phyloP scores from a whole-genome alignment of 2,113 vertebrate genomes.

The Cyprinus carpio region DNA sequence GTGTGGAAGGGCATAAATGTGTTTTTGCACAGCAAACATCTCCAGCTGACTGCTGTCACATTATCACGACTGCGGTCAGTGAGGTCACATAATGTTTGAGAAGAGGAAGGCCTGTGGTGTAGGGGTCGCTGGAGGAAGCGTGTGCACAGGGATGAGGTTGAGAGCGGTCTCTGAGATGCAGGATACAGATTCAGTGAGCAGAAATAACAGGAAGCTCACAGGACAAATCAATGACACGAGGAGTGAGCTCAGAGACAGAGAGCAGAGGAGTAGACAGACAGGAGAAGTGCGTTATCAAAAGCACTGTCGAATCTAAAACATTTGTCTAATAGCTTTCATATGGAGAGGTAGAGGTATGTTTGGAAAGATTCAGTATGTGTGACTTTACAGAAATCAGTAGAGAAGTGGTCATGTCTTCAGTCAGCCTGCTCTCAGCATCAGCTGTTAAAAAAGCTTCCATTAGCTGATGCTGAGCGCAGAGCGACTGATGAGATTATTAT shows the following conservation, averaged over 20 bases:
- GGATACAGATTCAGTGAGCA: slow-evolving; percentile 21
- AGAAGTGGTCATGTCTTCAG: neutral
- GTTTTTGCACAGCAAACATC: neutral
- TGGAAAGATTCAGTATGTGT: neutral
- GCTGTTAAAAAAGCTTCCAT: neutral
- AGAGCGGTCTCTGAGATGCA: slow-evolving; percentile 40
- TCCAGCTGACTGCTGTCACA: neutral
- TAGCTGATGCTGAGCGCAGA: neutral
- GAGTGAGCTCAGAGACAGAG: neutral
- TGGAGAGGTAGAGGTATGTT: neutral
- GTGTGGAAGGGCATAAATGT: neutral
- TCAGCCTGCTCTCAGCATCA: neutral
- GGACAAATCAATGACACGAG: slow-evolving; percentile 25
- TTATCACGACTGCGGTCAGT: neutral
- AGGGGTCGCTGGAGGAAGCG: too few species aligned
- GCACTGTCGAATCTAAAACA: neutral
- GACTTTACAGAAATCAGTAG: neutral
- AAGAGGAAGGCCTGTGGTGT: neutral
- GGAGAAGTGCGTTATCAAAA: neutral
- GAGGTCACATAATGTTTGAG: neutral
- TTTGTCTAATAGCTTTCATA: neutral
- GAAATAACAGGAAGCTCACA: slow-evolving; percentile 37
- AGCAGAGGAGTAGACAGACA: neutral
- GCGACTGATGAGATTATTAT: neutral
- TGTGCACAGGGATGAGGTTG: neutral